phyloP scores from a whole-genome alignment of 2,113 vertebrate genomes.

The Bujurquina vittata region DNA sequence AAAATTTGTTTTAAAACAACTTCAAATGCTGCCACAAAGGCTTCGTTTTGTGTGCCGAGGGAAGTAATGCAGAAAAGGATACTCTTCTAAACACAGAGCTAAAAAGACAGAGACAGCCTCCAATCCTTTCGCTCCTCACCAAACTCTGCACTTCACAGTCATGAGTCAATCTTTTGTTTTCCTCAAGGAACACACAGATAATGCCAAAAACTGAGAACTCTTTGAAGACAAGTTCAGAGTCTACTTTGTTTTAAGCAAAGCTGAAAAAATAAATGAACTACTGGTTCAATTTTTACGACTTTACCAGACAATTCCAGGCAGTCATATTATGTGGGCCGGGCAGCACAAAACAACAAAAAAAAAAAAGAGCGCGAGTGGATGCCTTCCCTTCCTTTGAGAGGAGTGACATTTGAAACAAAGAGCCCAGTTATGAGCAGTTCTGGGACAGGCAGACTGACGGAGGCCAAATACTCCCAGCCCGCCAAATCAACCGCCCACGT shows the following conservation, averaged over 20 bases:
- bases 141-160: neutral
- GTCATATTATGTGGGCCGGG: neutral
- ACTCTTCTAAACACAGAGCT: neutral
- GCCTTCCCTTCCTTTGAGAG: slow-evolving; percentile 57
- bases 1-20: slow-evolving; percentile 18
- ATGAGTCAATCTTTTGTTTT: neutral
- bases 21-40: slow-evolving; percentile 3
- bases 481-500: slow-evolving; percentile 79
- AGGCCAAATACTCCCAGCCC: slow-evolving; percentile 71
- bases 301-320: neutral
- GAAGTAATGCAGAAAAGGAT: neutral
- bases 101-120: neutral
- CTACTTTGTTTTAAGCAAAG: slow-evolving; percentile 4
- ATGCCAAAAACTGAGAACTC: neutral
- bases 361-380: slow-evolving; percentile 39
- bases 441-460: slow-evolving; percentile 75
- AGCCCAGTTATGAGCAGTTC: slow-evolving; percentile 78
- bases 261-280: neutral
- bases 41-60: neutral
- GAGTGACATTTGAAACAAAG: slow-evolving; percentile 84
- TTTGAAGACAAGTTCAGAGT: neutral
- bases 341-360: neutral
- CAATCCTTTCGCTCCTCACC: neutral
- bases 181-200: neutral
- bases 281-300: neutral